Conservation (phyloP, 2,888 invertebrate species). For the Formica aserva region DNA sequence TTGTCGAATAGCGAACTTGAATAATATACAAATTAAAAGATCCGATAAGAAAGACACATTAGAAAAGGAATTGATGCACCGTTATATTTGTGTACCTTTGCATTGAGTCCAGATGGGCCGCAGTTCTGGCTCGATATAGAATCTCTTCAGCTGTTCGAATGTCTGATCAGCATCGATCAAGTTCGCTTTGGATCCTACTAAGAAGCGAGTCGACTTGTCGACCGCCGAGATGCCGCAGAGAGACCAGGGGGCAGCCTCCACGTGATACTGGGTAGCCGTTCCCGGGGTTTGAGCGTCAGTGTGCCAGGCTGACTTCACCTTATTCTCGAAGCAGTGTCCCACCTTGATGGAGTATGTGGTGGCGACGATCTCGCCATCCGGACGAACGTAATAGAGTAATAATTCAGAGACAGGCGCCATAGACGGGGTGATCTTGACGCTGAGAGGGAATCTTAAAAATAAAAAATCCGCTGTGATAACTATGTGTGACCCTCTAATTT, state of each 20-base stretch:
- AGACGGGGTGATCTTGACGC: conserved; percentile 86
- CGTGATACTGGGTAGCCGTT: conserved; percentile 85
- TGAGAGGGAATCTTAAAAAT: conserved; percentile 84
- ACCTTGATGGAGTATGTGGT: conserved; percentile 87
- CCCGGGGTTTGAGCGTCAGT: conserved; percentile 86
- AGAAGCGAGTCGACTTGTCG: conserved; percentile 87
- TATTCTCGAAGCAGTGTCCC: conserved; percentile 87
- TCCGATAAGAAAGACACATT: neutral
- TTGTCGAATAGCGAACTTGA: neutral
- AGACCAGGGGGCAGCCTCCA: conserved; percentile 87
- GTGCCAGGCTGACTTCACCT: conserved; percentile 87
- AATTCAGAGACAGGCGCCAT: conserved; percentile 86
- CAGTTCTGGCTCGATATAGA: conserved; percentile 80
- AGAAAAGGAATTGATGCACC: neutral
- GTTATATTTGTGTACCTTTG: conserved; percentile 73
- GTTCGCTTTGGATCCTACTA: conserved; percentile 79
- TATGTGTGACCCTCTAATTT: neutral
- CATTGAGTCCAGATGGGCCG: conserved; percentile 81
- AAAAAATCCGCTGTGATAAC: neutral
- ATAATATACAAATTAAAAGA: neutral
- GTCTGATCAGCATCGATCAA: conserved; percentile 78
- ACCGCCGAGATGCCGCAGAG: conserved; percentile 88
- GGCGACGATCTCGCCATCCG: conserved; percentile 88
- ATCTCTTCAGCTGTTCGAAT: conserved; percentile 81
- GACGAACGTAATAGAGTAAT: conserved; percentile 87